Evolutionary conservation across 2,888 invertebrate species (phyloP), one percentile per base, ranked within the genome.

Genomic region (Nycteola revayana): DNA sequence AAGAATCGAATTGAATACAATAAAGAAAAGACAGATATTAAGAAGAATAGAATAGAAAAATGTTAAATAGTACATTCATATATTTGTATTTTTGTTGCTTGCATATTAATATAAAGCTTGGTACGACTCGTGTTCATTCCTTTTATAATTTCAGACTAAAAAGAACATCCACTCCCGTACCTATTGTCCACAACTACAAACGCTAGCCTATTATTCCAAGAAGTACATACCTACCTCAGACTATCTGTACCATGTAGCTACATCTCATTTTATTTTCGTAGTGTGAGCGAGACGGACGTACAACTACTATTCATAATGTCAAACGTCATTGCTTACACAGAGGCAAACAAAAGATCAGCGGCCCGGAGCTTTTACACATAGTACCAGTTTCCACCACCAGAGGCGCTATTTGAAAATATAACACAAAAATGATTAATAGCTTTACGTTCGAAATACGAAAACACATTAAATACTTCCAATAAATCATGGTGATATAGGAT

Each of bases 341-440:
- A 48, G 33, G 44, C 46, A 54, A 53, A 57, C 52, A 58, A 60
- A 48, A 55, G 50, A 49, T 36, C 44, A 48, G 36, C 42, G 45
- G 29, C 32, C 27, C 24, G 45, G 27, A 61, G 60, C 59, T 68
- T 62, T 58, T 46, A 42, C 38, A 36, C 10, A 25, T 41, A 60
- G 57, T 66, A 49, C 49, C 28, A 5, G 34, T 64, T 65, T 62
- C 52, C 69, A 58, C 64, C 71, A 35, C 49, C n/a, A 32, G 59
- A 17, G 53, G 69, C 66, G 65, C 61, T 42, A 53, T 32, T 32
- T 20, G 14, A 42, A 50, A 48, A 34, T 42, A 35, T 34, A 46
- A 32, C 36, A 32, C 36, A 25, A 36, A 48, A 52, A 51, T 56
- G 47, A 51, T 58, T 43, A 46, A 56, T 51, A 28, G 37, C 30